Evolutionary conservation across 2,113 vertebrate genomes (phyloP).

Genomic region (Engystomops pustulosus): DNA sequence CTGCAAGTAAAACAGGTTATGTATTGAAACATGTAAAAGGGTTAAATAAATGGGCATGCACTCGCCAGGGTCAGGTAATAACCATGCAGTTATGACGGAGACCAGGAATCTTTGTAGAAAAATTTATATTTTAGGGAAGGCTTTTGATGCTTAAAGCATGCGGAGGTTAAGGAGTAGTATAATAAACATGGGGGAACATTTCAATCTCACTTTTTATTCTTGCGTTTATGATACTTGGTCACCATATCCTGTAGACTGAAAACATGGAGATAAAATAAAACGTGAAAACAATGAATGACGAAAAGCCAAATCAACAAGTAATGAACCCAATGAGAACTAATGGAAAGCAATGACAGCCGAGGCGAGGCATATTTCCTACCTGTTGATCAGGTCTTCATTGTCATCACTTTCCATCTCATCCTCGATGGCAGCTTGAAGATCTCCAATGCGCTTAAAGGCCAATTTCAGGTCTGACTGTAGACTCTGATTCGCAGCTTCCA

Average conservation of each 20-base stretch:
- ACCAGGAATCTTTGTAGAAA: conserved; percentile 63
- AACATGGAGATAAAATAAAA: conserved; percentile 63
- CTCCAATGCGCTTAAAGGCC: conserved; percentile 97
- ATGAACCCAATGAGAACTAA: background rate
- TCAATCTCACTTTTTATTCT: conserved; percentile 93
- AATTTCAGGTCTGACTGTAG: conserved; percentile 94
- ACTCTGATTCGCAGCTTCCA: conserved; percentile 97
- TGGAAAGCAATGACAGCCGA: too few relatives aligned
- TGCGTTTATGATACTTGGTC: conserved; percentile 98
- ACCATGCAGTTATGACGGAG: conserved; percentile 51
- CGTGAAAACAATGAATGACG: conserved; percentile 54
- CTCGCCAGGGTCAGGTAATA: background rate
- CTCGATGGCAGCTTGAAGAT: conserved; percentile 96
- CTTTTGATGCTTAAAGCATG: conserved; percentile 50
- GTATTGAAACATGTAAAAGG: background rate
- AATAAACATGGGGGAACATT: conserved; percentile 60
- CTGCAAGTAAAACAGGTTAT: conserved; percentile 2
- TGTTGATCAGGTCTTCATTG: conserved; percentile 97
- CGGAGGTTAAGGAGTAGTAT: conserved; percentile 63
- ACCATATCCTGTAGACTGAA: conserved; percentile 98
- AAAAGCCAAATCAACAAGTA: background rate
- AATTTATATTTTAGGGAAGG: conserved; percentile 56
- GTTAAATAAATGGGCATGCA: conserved; percentile 51
- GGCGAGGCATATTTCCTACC: conserved; percentile 71
- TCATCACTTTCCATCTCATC: conserved; percentile 99